Percentiles rank a stretch among this genome's conserved stretches.
Evolutionary conservation across 2,797 vertebrate genomes (phyloP).

Genomic region (Labroides dimidiatus): DNA sequence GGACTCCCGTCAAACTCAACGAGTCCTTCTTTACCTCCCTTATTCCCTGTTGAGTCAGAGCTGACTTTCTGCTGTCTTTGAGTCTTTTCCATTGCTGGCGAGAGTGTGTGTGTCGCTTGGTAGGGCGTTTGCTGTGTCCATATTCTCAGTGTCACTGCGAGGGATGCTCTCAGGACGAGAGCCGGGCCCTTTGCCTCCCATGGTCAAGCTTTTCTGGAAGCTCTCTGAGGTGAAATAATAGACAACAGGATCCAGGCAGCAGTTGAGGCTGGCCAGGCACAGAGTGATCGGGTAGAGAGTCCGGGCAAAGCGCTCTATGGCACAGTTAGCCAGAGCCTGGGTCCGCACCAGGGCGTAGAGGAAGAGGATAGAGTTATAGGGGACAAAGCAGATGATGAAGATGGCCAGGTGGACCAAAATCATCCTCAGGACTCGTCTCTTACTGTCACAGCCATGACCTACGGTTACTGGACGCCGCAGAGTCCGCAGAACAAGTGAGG

Average conservation of each 20-base stretch:
- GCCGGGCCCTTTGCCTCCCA: constrained; percentile 84
- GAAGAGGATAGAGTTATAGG: constrained; percentile 98
- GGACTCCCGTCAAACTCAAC: constrained; percentile 24
- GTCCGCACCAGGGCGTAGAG: constrained; percentile 95
- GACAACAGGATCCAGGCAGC: constrained; percentile 97
- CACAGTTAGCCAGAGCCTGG: constrained; percentile 91
- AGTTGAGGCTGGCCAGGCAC: constrained; percentile 95
- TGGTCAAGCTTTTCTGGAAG: constrained; percentile 96
- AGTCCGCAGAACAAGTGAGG: constrained; percentile 93
- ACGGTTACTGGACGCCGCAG: constrained; percentile 90
- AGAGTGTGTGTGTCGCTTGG: constrained; percentile 64
- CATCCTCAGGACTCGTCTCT: constrained; percentile 94
- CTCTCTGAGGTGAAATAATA: constrained; percentile 98
- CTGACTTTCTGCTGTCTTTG: constrained; percentile 86
- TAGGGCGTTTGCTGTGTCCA: constrained; percentile 62
- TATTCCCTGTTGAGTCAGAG: constrained; percentile 67
- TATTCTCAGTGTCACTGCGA: constrained; percentile 83
- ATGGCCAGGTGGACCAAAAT: constrained; percentile 95
- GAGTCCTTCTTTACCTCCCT: constrained; percentile 15
- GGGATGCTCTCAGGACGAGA: constrained; percentile 88
- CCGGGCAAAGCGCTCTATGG: constrained; percentile 92
- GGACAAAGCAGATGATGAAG: constrained; percentile 97
- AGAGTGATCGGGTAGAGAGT: constrained; percentile 96
- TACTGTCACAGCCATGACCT: constrained; percentile 94
- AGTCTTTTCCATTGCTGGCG: constrained; percentile 88